Base-by-base conservation (phyloP, 2,888 invertebrate genomes). In the Trissoscelio sp. region DNA sequence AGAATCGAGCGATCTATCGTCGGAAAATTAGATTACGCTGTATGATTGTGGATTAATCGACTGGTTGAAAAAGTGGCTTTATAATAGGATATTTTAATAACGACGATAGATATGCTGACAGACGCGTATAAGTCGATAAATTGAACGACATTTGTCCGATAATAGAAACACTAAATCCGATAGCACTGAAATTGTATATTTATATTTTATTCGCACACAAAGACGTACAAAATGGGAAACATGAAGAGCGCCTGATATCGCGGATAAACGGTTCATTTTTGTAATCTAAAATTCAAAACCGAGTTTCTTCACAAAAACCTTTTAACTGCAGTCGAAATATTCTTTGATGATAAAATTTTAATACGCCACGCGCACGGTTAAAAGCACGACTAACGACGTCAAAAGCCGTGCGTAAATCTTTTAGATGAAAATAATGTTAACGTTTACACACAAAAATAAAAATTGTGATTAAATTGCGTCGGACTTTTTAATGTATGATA, bases 321-420 rank as follows among this genome's bases (percentile, higher is more conserved):
- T 53, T 60, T 51, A 72, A 72, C 39, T 12, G 31, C 39, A n/a
- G 37, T 31, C 42, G 20, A 53, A 62, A 51, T 62, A 2, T 39
- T 51, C 20, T 51, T 57, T 42, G 58, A 46, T 22, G 58, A 70
- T 70, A 58, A 58, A 58, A 58, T 37, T 55, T 69, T 42, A 69
- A 69, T 37, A 48, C 18, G 12, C n/a, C n/a, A n/a, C n/a, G n/a
- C n/a, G n/a, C n/a, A n/a, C n/a, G n/a, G n/a, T n/a, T n/a, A n/a
- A n/a, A n/a, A n/a, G n/a, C n/a, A n/a, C n/a, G n/a, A n/a, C n/a
- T n/a, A n/a, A n/a, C n/a, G n/a, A n/a, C n/a, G n/a, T 37, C 0
- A 37, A 12, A 18, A 18, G 7, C 9, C n/a, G 34, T 3, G 12
- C 7, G 28, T 3, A 28, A 5, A 28, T 28, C 28, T 51, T 7